Percentiles rank a stretch among this genome's conserved stretches.
These are phyloP conservation scores for Drosophila teissieri DNA, from an alignment of 1,140 invertebrate species.

Conservation along the genomic window DNA sequence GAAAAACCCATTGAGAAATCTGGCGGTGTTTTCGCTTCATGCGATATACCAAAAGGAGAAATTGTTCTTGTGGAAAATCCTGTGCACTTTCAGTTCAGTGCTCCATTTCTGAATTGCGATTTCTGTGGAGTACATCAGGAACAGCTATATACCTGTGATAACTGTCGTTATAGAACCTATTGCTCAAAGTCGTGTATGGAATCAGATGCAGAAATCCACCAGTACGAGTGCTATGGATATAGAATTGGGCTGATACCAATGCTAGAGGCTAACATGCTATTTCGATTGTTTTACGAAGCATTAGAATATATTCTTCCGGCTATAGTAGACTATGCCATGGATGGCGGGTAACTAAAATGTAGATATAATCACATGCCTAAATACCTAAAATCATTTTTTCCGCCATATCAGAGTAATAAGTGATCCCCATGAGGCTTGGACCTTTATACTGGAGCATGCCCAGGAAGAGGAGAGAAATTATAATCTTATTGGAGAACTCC, in stretches of 20 bases:
- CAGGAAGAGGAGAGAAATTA: slow-evolving; percentile 10
- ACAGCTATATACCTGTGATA: slow-evolving; percentile 47
- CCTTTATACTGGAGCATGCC: slow-evolving; percentile 32
- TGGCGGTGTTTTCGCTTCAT: slow-evolving; percentile 3
- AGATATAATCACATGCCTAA: background rate
- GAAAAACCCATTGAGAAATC: background rate
- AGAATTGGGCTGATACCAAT: slow-evolving; percentile 55
- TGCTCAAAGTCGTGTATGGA: slow-evolving; percentile 41
- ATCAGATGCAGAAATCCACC: slow-evolving; percentile 20
- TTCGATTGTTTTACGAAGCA: slow-evolving; percentile 35
- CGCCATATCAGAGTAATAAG: slow-evolving; percentile 20
- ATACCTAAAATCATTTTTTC: background rate
- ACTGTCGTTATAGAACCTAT: slow-evolving; percentile 48
- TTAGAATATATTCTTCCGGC: slow-evolving; percentile 33
- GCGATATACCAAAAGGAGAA: slow-evolving; percentile 26
- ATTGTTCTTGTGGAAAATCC: slow-evolving; percentile 22
- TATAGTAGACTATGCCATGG: background rate
- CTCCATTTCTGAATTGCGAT: slow-evolving; percentile 51
- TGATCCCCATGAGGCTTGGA: slow-evolving; percentile 26
- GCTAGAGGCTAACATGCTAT: slow-evolving; percentile 37
- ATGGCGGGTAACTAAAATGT: slow-evolving; percentile 33
- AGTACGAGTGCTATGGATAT: slow-evolving; percentile 42
- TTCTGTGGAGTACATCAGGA: slow-evolving; percentile 39
- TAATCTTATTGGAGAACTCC: slow-evolving; percentile 17
- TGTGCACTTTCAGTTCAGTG: slow-evolving; percentile 33